Base-by-base conservation (phyloP, 1,140 invertebrate species). In the Propsilocerus akamusi region DNA sequence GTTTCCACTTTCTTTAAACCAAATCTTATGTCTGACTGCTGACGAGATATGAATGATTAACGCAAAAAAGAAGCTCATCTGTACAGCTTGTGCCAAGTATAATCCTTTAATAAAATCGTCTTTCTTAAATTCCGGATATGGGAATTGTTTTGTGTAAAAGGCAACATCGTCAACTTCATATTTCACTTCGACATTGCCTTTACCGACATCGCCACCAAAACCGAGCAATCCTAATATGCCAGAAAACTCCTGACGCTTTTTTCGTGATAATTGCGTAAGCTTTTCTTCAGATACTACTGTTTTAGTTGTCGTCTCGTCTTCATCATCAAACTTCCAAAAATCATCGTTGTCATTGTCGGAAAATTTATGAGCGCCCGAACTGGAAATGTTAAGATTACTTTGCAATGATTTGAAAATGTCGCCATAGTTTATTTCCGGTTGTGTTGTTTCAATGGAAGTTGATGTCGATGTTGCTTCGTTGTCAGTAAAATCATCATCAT, bases 1-100 rank as follows among this genome's bases (percentile, higher is more conserved):
- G 53, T 80, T 79, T 2, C 75, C 73, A 32, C 76, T 74, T 54
- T 81, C 78, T 37, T 72, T 71, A 56, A 80, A 78, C 62, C 74
- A 71, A 12, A 81, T 75, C 2, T 77, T 69, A 54, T 77, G 70
- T 10, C 77, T 58, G 0, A 79, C 74, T 4, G 71, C 69, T 0
- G 76, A 70, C 0, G 75, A 72, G 14, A 79, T 73, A 22, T 71
- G 72, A 51, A 77, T 68, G 54, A 81, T 73, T 20, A 81, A 56
- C 0, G 73, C 73, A 56, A 80, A 72, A 57, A 74, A 78, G 56
- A 77, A 80, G 22, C 69, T 69, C 5, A 78, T 67, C 51, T 77
- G 70, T 23, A 80, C 53, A 0, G 72, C 69, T 57, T 81, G 77
- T 0, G 76, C 73, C 56, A 78, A 70, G 56, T 79, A 78, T 2